Percentiles rank a stretch among this genome's conserved stretches.
Conservation (phyloP, 53 echinoderm and acorn worm genomes). For the Patiria pectinifera region DNA sequence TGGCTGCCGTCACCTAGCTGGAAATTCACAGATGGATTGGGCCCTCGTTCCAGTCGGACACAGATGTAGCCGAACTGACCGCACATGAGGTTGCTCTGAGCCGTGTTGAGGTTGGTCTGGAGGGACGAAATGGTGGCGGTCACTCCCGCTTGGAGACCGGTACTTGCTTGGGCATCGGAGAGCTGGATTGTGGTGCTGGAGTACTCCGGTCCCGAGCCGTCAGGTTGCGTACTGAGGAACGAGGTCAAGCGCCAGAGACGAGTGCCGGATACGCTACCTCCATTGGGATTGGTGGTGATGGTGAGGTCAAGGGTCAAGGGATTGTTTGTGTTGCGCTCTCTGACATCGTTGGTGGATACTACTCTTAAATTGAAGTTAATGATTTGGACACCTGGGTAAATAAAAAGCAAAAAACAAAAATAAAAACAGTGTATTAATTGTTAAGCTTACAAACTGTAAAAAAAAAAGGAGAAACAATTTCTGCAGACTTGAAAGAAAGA, state of each 20-base stretch:
- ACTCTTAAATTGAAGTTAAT: constrained; percentile 36
- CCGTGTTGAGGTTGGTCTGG: constrained; percentile 34
- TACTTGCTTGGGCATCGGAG: constrained; percentile 34
- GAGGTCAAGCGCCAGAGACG: constrained; percentile 68
- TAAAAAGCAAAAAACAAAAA: too few species aligned
- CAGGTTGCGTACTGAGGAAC: constrained; percentile 74
- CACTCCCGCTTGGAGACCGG: constrained; percentile 18
- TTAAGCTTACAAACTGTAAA: not conserved
- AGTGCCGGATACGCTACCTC: constrained; percentile 73
- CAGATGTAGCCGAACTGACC: constrained; percentile 74
- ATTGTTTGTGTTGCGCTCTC: constrained; percentile 56
- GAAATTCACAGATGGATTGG: constrained; percentile 47
- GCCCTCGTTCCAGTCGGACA: constrained; percentile 57
- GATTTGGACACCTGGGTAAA: constrained; percentile 71
- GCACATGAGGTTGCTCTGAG: constrained; percentile 50
- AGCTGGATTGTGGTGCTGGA: constrained; percentile 46
- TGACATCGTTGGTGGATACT: not conserved
- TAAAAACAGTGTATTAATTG: not conserved
- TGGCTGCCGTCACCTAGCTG: constrained; percentile 9
- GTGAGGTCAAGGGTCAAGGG: constrained; percentile 69
- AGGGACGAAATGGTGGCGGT: constrained; percentile 54
- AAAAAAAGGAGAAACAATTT: too few species aligned
- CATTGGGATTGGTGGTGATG: constrained; percentile 60
- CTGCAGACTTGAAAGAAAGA: too few species aligned
- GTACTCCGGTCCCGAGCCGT: constrained; percentile 65